phyloP scores from a whole-genome alignment of 2,113 vertebrate genomes.

The Cyprinodon variegatus region DNA sequence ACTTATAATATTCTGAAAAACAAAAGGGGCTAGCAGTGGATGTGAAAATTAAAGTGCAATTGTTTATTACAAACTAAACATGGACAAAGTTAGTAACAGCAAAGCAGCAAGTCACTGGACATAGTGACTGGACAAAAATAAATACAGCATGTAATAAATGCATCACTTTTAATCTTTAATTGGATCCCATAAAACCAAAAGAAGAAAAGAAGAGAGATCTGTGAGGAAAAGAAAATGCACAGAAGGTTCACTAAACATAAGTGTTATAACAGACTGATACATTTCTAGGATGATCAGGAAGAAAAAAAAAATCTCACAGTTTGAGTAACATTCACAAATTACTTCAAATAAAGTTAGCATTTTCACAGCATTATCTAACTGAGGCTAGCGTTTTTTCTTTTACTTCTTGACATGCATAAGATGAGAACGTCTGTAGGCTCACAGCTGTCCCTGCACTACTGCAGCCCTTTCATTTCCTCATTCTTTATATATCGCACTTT shows the following conservation, averaged over 20 bases:
- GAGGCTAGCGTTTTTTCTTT: conserved; percentile 6
- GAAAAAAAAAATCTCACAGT: conserved; percentile 34
- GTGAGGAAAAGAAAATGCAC: conserved; percentile 31
- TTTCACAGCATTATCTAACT: conserved; percentile 64
- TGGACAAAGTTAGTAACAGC: conserved; percentile 25
- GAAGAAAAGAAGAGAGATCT: conserved; percentile 20
- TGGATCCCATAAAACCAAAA: conserved; percentile 52
- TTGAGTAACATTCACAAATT: conserved; percentile 49
- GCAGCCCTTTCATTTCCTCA: conserved; percentile 1
- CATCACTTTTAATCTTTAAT: conserved; percentile 13
- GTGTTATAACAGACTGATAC: conserved; percentile 58
- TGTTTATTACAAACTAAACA: conserved; percentile 35
- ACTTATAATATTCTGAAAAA: not conserved
- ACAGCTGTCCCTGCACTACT: not conserved
- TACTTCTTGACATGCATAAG: conserved; percentile 21
- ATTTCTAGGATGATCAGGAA: conserved; percentile 30
- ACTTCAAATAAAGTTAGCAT: conserved; percentile 52
- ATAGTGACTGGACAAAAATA: conserved; percentile 28
- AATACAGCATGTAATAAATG: conserved; percentile 38
- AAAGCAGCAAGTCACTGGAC: conserved; percentile 34
- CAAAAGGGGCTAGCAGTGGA: conserved; percentile 10
- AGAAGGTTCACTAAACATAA: conserved; percentile 50
- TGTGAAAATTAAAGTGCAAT: conserved; percentile 68
- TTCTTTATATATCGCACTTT: conserved; percentile 9
- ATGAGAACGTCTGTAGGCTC: not conserved